Evolutionary conservation across 2,113 vertebrate species (phyloP), one percentile per base, ranked within the genome.

Genomic region (Stercorarius parasiticus): DNA sequence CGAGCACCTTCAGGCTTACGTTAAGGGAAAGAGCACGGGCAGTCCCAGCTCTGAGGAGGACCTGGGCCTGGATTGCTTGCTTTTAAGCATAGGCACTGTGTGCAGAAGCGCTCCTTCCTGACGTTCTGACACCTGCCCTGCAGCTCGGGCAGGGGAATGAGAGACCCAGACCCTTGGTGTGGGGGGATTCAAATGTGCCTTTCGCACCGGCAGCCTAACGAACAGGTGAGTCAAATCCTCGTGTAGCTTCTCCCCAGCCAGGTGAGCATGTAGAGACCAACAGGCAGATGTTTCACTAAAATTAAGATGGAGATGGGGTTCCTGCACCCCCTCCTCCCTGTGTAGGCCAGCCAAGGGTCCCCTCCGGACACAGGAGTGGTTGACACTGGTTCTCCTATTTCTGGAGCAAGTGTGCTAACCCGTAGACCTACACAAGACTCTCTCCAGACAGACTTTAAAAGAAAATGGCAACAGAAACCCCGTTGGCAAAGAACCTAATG

Each of bases 101-200:
- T 1, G 5, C 49, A 38, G 29, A 32, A 87, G n/a, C 0, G 3
- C 15, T 91, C 15, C 42, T 36, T 25, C 18, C 22, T 53, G 30
- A 11, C 12, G 15, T 58, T 70, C 45, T 73, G 26, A n/a, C 13
- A 4, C 16, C 6, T 66, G 43, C 19, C 42, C 19, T 69, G 32
- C 62, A 49, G 69, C 43, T 56, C 23, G 32, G 43, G 58, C 66
- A 47, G 43, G 27, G 12, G 5, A 81, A n/a, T 2, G 6, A 53
- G 52, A 19, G 21, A 77, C 40, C 29, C 1, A 2, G 5, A 67
- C 58, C 13, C 20, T 67, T 8, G 5, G 36, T 1, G 0, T 18
- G 42, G 7, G 18, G 11, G 11, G 13, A 34, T 80, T 92, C 52
- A 55, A 59, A 29, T n/a, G 5, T 19, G 26, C 43, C 29, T 64